Base-by-base conservation (phyloP, 2,888 invertebrate species). In the Eledona agricola region DNA sequence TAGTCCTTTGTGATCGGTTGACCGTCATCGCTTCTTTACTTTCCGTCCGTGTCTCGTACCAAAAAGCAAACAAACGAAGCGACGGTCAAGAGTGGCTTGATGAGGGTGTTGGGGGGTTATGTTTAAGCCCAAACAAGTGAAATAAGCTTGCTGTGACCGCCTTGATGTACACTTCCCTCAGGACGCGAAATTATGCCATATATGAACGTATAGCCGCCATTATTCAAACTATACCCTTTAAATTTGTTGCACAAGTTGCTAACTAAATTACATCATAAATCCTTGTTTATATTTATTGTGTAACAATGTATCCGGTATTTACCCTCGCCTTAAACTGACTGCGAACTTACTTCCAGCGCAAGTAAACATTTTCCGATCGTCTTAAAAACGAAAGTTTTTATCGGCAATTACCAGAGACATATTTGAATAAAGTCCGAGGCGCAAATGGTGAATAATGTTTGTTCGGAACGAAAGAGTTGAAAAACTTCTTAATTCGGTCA, bases 401-500 rank as follows among this genome's bases (percentile, higher is more conserved):
- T 71, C 71, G 67, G 52, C 61, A 66, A 70, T 67, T 66, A 60
- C 65, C 69, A 69, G 67, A 45, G 64, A 67, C 65, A 67, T 69
- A 68, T 70, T 69, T 69, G 66, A 65, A 67, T 61, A 63, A 59
- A 57, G 49, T 61, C 57, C 57, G 59, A 60, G 55, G 46, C 51
- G 53, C 57, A 63, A 63, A 55, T 52, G 55, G 63, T 64, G 66
- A 69, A 63, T 67, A 66, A 67, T 69, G 66, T 67, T 66, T 66
- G 58, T 58, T 45, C 50, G 40, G 58, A 57, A 60, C 55, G 62
- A 65, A 69, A 64, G 70, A 69, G 70, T 70, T 68, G 60, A 67
- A 66, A 63, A 76, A 75, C 69, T 76, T 75, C 73, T 74, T 75
- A 76, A 76, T 76, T 76, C 72, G 67, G 65, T 67, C 71, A 70